Base-by-base conservation (phyloP, 1,140 invertebrate species). In the Tetramorium simillimum region DNA sequence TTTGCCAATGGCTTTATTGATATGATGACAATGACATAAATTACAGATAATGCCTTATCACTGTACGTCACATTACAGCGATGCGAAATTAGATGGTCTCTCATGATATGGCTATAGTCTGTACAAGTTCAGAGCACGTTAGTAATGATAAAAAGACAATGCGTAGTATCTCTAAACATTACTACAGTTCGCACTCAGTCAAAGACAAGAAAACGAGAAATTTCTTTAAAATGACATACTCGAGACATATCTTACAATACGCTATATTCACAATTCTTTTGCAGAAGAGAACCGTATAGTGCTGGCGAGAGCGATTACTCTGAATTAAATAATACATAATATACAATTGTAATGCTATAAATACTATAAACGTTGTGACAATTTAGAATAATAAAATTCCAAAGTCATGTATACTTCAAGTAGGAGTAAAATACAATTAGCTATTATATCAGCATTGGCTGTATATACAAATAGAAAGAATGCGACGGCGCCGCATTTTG, bases 1-100 rank as follows among this genome's bases (percentile, higher is more conserved):
- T 65, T 56, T 56, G 5, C 9, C 37, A 62, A 70, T 24, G 12
- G 14, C 82, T 91, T 91, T 91, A 89, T 89, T 91, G 63, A 86
- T 49, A 60, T 87, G 82, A n/a, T 46, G 78, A 86, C n/a, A 73
- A 62, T 86, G 80, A 88, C 81, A 91, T 86, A 87, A 91, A 89
- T 87, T 86, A 86, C 75, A 53, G 46, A 18, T 14, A 75, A 58
- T 24, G 33, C 46, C 16, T 43, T 67, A 7, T 53, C 18, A 67
- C 46, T 51, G 49, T 69, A 53, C 0, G 37, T 70, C 37, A 33
- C n/a, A 3, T 56, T 40, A 56, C 4, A 28, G 21, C 10, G 18
- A 21, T 80, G 56, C 56, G 56, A 81, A 43, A 56, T 70, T 40
- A 81, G n/a, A 56, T 43, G 51, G 43, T 43, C 9, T 56, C 53